Evolutionary conservation across 2,888 invertebrate species (phyloP).

Genomic region (Dorcus parallelipipedus): DNA sequence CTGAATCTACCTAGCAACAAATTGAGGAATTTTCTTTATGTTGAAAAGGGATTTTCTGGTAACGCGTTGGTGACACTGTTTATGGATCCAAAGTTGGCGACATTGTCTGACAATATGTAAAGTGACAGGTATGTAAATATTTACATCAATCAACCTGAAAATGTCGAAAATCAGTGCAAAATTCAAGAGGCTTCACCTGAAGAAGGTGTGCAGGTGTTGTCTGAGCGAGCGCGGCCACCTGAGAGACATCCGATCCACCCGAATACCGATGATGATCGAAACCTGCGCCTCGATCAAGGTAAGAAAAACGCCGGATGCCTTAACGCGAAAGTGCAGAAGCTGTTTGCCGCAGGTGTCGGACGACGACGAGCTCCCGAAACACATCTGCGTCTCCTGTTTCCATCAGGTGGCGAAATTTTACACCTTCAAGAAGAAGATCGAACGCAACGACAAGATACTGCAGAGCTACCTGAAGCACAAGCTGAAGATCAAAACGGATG

Average conservation of each 20-base stretch:
- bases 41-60: too few species aligned
- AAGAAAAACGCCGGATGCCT: conserved; percentile 17
- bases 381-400: conserved; percentile 47
- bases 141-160: neutral
- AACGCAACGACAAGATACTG: conserved; percentile 42
- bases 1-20: too few species aligned
- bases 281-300: conserved; percentile 40
- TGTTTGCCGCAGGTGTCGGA: conserved; percentile 39
- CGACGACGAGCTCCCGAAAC: conserved; percentile 44
- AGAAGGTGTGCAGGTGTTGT: conserved; percentile 41
- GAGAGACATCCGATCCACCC: conserved; percentile 36
- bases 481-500: conserved; percentile 21
- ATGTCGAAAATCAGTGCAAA: conserved; percentile 20
- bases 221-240: conserved; percentile 36
- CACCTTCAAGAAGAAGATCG: conserved; percentile 46
- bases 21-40: too few species aligned
- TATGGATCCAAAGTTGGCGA: too few species aligned
- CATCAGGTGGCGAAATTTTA: conserved; percentile 45
- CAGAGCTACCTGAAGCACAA: conserved; percentile 33
- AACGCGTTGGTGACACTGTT: too few species aligned
- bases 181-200: conserved; percentile 29
- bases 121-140: too few species aligned
- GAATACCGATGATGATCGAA: conserved; percentile 42
- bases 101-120: too few species aligned
- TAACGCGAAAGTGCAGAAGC: conserved; percentile 2